Evolutionary conservation across 2,797 vertebrate species (phyloP), one percentile per base, ranked within the genome.

Genomic region (Champsocephalus gunnari): DNA sequence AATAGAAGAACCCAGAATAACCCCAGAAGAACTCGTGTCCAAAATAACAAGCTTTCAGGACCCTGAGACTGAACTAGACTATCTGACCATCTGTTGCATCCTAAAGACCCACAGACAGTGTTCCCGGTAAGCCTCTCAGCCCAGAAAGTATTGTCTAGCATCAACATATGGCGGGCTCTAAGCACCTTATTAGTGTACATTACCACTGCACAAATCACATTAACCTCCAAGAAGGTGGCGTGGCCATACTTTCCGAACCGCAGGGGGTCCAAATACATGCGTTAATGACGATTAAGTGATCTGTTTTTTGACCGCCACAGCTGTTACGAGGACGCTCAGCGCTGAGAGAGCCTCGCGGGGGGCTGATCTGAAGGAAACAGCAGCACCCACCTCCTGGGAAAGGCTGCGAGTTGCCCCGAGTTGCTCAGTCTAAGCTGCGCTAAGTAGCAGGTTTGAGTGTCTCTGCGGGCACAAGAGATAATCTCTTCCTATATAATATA

Each of bases 131-230:
- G 91, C 92, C 87, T 82, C 87, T 89, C 84, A 87, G 47, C 58
- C 82, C 87, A 75, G 72, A 88, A 85, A 85, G 89, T 86, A 90
- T 75, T 77, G 88, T 92, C 92, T 92, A 71, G 77, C 75, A 60
- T 68, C 77, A 91, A 86, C 95, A 96, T 94, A 95, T 95, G 95
- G 90, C 77, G 2, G 60, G 45, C 76, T 64, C 86, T 94, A 94
- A 95, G 91, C 87, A 87, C 89, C 87, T 94, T 94, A 94, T 92
- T 84, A 92, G 93, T 93, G 89, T 93, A 83, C 84, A 90, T 94
- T 92, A 91, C 93, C 84, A 71, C 51, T 6, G 82, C 72, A 76
- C 90, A 92, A 90, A 94, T 92, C 89, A 92, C 92, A 92, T 94
- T 92, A 92, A 90, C 90, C 87, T 87, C 75, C 69, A 89, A 21